Evolutionary conservation across 2,888 invertebrate genomes (phyloP), one percentile per base, ranked within the genome.

Genomic region (Drosophila histrio): DNA sequence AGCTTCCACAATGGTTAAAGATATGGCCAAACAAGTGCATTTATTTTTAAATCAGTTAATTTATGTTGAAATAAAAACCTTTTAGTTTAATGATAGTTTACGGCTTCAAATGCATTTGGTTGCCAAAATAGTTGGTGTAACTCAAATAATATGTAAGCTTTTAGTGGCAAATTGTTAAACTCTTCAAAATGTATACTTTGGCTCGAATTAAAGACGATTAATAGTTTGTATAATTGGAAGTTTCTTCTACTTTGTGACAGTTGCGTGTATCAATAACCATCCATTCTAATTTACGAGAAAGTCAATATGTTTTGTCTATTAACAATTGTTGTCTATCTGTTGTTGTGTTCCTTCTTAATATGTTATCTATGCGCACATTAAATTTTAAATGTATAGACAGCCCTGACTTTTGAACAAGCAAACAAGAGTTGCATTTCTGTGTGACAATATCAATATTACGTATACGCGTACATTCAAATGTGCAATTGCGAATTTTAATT

Each of bases 401-500:
- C 19, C 2, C 6, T n/a, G 24, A 24, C 11, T 38, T 38, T 38
- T 4, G 5, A 4, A 9, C 0, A 2, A 17, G 11, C 39, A 30
- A 56, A n/a, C 11, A 46, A 39, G n/a, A 24, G 8, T 15, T 21
- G 17, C 5, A 24, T 26, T 22, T 17, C 8, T 32, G 9, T 53
- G 34, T 46, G 41, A 17, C 44, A 34, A 36, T 46, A 19, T 17
- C 28, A 21, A 19, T 28, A 44, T 52, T 47, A 49, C n/a, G n/a
- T n/a, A n/a, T n/a, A n/a, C n/a, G n/a, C n/a, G n/a, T 21, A 19
- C 13, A 32, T 38, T 19, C 13, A 53, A 56, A 59, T 67, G 52
- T 56, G 41, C 44, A 57, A 50, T 60, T 62, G 68, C 56, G 49
- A 60, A 26, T 69, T 67, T 77, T 70, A 77, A 74, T 79, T 63